These are phyloP conservation scores for Tyrannus savana DNA, from an alignment of 2,113 vertebrate genomes.

Conservation along the genomic window DNA sequence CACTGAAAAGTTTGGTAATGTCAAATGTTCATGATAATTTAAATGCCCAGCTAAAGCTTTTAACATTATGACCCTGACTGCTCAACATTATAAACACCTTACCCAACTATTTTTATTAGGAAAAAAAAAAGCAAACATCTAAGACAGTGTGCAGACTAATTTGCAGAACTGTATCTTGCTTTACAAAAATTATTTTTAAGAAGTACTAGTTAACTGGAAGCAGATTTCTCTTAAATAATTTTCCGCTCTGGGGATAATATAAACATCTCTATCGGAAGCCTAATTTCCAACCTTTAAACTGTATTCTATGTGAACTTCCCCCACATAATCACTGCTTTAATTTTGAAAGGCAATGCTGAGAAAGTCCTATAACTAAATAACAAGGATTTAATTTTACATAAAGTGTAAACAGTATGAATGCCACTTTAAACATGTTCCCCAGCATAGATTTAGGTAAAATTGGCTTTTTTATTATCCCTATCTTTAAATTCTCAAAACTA, in stretches of 20 bases:
- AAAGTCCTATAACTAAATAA: background rate
- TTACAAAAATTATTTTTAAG: background rate
- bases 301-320: background rate
- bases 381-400: background rate
- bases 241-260: background rate
- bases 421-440: background rate
- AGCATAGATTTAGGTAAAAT: background rate
- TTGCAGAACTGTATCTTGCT: background rate
- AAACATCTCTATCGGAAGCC: background rate
- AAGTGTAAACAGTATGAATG: background rate
- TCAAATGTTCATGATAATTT: background rate
- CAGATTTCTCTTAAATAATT: background rate
- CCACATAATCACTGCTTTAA: background rate
- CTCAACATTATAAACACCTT: background rate
- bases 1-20: background rate
- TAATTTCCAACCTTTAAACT: background rate
- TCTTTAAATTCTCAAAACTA: slow-evolving; percentile 18
- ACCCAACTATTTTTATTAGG: background rate
- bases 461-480: background rate
- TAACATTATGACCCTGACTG: background rate
- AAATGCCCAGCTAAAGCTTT: background rate
- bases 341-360: background rate
- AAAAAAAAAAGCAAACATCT: background rate
- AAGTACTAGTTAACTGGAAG: background rate
- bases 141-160: background rate